Evolutionary conservation across 2,888 invertebrate species (phyloP).

Genomic region (Drosophila quasianomalipes): DNA sequence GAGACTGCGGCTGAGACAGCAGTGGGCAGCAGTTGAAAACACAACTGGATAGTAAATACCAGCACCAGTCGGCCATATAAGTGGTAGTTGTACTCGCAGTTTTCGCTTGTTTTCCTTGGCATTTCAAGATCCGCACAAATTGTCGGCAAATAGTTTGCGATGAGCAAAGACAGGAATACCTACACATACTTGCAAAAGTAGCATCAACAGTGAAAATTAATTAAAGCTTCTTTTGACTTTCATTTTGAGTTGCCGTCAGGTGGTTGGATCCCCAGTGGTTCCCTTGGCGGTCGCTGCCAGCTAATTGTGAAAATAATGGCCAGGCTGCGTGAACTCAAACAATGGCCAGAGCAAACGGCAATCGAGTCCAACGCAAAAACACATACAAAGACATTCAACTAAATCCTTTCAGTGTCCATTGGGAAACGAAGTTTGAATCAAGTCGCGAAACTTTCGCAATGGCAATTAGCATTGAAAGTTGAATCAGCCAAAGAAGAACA

Average conservation of each 20-base stretch:
- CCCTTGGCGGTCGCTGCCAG: slow-evolving; percentile 28
- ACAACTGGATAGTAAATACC: slow-evolving; percentile 44
- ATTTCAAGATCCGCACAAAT: slow-evolving; percentile 41
- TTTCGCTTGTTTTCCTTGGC: slow-evolving; percentile 31
- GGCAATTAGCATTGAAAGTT: slow-evolving; percentile 72
- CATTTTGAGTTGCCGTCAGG: slow-evolving; percentile 51
- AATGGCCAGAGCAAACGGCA: slow-evolving; percentile 68
- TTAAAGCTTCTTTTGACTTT: slow-evolving; percentile 61
- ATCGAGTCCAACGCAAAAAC: slow-evolving; percentile 43
- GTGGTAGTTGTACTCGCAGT: slow-evolving; percentile 16
- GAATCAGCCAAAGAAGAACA: slow-evolving; percentile 24
- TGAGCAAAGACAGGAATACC: slow-evolving; percentile 49
- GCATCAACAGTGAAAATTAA: slow-evolving; percentile 59
- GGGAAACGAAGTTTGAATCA: slow-evolving; percentile 65
- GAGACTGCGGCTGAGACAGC: not conserved
- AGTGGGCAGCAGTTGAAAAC: not conserved
- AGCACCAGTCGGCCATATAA: slow-evolving; percentile 43
- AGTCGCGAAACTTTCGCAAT: slow-evolving; percentile 76
- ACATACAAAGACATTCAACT: slow-evolving; percentile 8
- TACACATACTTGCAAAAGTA: slow-evolving; percentile 5
- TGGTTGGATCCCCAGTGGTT: slow-evolving; percentile 43
- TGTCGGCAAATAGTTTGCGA: slow-evolving; percentile 59
- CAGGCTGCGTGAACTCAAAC: slow-evolving; percentile 74
- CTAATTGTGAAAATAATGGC: slow-evolving; percentile 79
- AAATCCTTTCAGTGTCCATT: slow-evolving; percentile 39